phyloP scores from a whole-genome alignment of 2,113 vertebrate species.

The Brienomyrus brachyistius region DNA sequence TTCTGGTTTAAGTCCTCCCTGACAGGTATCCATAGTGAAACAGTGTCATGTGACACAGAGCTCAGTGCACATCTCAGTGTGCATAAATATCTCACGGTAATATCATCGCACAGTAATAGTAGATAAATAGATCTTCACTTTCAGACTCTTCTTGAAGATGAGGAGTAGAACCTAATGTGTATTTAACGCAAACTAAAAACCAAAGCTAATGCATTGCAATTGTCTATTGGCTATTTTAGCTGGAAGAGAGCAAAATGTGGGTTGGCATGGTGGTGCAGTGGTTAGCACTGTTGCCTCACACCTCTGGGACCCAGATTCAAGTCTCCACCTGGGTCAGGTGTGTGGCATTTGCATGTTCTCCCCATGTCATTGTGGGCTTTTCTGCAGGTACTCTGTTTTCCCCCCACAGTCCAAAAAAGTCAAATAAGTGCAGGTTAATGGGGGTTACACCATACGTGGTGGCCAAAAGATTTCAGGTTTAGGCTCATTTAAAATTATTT shows the following conservation, averaged over 20 bases:
- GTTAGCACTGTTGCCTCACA: too few relatives aligned
- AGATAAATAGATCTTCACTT: neutral
- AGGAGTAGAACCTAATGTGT: neutral
- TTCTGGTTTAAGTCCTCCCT: neutral
- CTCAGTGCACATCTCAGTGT: neutral
- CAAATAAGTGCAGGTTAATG: neutral
- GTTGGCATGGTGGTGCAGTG: too few relatives aligned
- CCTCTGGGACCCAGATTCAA: too few relatives aligned
- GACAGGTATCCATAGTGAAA: neutral
- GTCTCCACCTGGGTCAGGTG: too few relatives aligned
- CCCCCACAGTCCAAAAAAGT: too few relatives aligned
- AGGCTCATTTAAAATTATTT: neutral
- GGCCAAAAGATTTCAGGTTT: neutral
- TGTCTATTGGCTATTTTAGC: neutral
- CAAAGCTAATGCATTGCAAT: neutral
- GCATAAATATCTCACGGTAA: neutral
- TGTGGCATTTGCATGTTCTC: too few relatives aligned
- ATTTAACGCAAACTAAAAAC: neutral
- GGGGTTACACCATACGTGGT: neutral
- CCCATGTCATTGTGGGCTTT: too few relatives aligned
- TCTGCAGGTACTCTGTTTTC: too few relatives aligned
- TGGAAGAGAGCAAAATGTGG: neutral
- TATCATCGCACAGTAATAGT: neutral
- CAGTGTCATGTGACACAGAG: neutral
- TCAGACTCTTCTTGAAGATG: neutral